Base-by-base conservation (phyloP, 2,113 vertebrate species). In the Tyto alba region DNA sequence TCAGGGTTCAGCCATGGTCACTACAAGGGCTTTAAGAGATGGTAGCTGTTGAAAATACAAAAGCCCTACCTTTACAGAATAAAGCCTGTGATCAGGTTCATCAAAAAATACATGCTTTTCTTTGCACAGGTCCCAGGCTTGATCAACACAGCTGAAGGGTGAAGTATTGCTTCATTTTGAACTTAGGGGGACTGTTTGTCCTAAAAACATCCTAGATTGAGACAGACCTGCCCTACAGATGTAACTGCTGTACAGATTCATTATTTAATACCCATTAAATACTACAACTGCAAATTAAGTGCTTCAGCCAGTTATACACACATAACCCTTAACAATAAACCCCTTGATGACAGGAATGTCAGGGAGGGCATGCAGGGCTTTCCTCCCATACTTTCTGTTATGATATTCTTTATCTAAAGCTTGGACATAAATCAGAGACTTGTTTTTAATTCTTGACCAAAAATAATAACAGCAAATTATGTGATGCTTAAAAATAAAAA, bases 401-500 rank as follows among this genome's bases (percentile, higher is more conserved):
- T 16, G 23, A 64, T 56, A 41, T 26, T 69, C 67, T 79, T 95
- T 73, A 94, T 87, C 86, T 73, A 87, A 60, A 72, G n/a, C 77
- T 78, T 91, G 89, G 66, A 82, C 41, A 48, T 68, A 77, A 92
- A 87, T 11, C 62, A 87, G 71, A 50, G 71, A 52, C 41, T 89
- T 93, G 64, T 53, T 94, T 93, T 92, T 88, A 57, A 73, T 76
- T 87, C 71, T 73, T 73, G 32, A 93, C 26, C 1, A 50, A 79
- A 95, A 96, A 81, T 60, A 91, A 91, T 85, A 82, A 68, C 63
- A 88, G 50, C 32, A 74, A 93, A 85, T 67, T 11, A 66, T 69
- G 59, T 36, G 76, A 67, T 32, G 26, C 74, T 96, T 94, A 62
- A 87, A 88, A 93, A 82, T 76, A 89, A 92, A 76, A 89, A 76